Percentiles rank a stretch among this genome's conserved stretches.
Conservation (phyloP, 2,888 invertebrate genomes). For the Patella depressa region DNA sequence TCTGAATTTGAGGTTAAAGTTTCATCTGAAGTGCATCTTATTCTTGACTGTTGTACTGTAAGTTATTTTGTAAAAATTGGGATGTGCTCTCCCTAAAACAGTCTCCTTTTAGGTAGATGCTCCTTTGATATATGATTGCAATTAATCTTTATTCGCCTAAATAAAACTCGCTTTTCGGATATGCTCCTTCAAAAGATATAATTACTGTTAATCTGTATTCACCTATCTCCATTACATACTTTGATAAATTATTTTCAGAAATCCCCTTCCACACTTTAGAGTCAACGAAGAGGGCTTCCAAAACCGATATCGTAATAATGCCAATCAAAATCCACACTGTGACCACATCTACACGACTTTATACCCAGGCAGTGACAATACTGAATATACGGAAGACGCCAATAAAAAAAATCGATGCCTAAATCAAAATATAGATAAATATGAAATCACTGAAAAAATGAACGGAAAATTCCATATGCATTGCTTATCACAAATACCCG, state of each 20-base stretch:
- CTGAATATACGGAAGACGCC: slow-evolving; percentile 54
- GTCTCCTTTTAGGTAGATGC: no score
- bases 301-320: slow-evolving; percentile 58
- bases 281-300: slow-evolving; percentile 62
- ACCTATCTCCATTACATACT: background rate
- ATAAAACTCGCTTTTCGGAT: no score
- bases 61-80: no score
- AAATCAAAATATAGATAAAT: slow-evolving; percentile 52
- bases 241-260: slow-evolving; percentile 20
- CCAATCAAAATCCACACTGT: slow-evolving; percentile 53
- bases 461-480: slow-evolving; percentile 55
- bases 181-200: no score
- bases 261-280: slow-evolving; percentile 49
- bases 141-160: no score
- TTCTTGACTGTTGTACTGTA: no score
- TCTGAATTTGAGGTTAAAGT: no score
- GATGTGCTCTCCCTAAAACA: no score
- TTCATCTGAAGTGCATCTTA: no score
- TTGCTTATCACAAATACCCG: slow-evolving; percentile 36
- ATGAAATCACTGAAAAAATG: slow-evolving; percentile 49
- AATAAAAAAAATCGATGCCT: slow-evolving; percentile 53
- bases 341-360: slow-evolving; percentile 58
- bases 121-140: no score
- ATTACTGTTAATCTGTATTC: no score
- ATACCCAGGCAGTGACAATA: slow-evolving; percentile 61